phyloP scores from a whole-genome alignment of 2,797 vertebrate species.

The Sebastolobus altivelis region DNA sequence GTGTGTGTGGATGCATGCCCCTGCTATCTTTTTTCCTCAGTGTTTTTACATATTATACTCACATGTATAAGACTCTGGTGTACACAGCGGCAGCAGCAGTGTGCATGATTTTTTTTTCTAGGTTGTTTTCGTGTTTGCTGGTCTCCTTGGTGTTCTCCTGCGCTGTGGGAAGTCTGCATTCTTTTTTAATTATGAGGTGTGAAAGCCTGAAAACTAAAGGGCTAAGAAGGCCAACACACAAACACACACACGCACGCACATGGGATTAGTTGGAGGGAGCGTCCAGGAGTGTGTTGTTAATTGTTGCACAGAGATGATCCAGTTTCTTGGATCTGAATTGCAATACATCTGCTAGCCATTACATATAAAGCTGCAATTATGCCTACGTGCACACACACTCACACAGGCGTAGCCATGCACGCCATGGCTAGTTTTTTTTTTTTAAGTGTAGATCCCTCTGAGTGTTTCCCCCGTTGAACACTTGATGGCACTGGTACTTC shows the following conservation, averaged over 20 bases:
- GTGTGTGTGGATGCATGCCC: background rate
- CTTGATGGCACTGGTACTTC: conserved; percentile 76
- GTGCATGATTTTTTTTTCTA: background rate
- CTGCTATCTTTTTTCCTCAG: conserved; percentile 8
- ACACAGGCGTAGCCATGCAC: conserved; percentile 34
- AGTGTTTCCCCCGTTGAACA: conserved; percentile 61
- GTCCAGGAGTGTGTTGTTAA: conserved; percentile 48
- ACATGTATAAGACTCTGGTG: background rate
- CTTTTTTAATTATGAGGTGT: conserved; percentile 83
- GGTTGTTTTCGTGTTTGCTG: conserved; percentile 69
- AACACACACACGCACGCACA: conserved; percentile 30
- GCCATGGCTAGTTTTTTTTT: conserved; percentile 20
- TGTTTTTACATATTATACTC: conserved; percentile 5
- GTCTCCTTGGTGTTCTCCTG: conserved; percentile 65
- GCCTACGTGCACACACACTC: conserved; percentile 14
- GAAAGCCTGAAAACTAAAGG: conserved; percentile 77
- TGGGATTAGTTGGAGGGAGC: conserved; percentile 49
- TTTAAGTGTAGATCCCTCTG: conserved; percentile 21
- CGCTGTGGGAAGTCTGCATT: conserved; percentile 78
- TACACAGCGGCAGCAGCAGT: conserved; percentile 18
- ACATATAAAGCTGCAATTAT: conserved; percentile 69
- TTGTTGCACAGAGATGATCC: conserved; percentile 59
- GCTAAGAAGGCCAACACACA: conserved; percentile 57
- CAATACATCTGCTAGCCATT: conserved; percentile 79
- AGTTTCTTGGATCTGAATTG: conserved; percentile 57